Evolutionary conservation across 2,113 vertebrate species (phyloP).

Genomic region (Thryonomys swinderianus): DNA sequence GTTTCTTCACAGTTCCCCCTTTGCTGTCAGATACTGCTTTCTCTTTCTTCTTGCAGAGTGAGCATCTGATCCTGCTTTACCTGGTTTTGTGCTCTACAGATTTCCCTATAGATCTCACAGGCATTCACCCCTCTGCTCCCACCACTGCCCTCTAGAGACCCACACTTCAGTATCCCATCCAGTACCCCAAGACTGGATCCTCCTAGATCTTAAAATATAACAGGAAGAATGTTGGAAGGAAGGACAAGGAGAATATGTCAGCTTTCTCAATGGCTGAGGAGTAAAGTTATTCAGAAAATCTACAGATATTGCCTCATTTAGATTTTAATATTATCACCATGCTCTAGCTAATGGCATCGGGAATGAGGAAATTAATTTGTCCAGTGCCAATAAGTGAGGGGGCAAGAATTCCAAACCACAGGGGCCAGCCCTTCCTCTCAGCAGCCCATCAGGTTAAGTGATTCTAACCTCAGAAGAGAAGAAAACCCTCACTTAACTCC

Average conservation of each 20-base stretch:
- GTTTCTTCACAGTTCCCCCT: neutral
- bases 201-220: neutral
- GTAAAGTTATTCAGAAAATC: neutral
- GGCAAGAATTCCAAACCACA: neutral
- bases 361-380: conserved; percentile 26
- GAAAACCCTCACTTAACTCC: neutral
- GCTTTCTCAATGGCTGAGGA: neutral
- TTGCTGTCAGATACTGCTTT: neutral
- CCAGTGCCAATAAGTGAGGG: neutral
- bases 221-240: neutral
- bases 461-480: neutral
- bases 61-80: neutral
- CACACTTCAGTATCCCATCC: neutral
- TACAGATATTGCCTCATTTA: neutral
- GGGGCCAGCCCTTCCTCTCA: neutral
- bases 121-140: neutral
- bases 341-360: neutral
- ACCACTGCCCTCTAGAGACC: neutral
- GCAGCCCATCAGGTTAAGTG: neutral
- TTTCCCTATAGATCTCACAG: neutral
- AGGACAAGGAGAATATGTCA: neutral
- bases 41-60: neutral
- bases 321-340: neutral
- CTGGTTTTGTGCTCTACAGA: neutral
- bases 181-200: neutral